phyloP scores from a whole-genome alignment of 1,140 invertebrate species.

The Drosophila neocordata region DNA sequence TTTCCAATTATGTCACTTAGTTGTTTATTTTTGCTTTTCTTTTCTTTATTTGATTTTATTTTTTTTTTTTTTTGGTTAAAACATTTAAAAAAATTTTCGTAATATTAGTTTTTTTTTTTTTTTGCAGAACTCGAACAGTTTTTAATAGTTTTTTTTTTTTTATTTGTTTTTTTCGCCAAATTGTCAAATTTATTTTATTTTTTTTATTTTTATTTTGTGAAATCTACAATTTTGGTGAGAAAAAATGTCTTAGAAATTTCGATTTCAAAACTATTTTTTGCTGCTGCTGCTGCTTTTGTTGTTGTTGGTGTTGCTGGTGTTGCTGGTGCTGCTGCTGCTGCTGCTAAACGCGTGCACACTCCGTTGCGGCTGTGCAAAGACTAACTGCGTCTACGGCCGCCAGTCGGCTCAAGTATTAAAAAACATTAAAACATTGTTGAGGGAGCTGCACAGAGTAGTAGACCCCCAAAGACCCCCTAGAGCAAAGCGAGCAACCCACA shows the following conservation, averaged over 20 bases:
- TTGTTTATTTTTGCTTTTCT: slow-evolving; percentile 11
- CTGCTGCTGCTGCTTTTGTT: neutral
- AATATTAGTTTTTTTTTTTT: slow-evolving; percentile 1
- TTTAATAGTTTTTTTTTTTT: neutral
- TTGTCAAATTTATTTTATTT: neutral
- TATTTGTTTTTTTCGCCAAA: slow-evolving; percentile 1
- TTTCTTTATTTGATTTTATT: neutral
- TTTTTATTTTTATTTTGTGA: neutral
- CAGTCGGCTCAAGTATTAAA: slow-evolving; percentile 82
- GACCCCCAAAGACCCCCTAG: slow-evolving; percentile 1
- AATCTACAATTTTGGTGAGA: slow-evolving; percentile 5
- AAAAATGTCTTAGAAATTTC: neutral
- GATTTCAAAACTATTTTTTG: neutral
- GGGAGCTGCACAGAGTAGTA: slow-evolving; percentile 43
- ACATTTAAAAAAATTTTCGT: slow-evolving; percentile 13
- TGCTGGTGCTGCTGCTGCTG: slow-evolving; percentile 53
- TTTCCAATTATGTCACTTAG: slow-evolving; percentile 24
- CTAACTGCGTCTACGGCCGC: slow-evolving; percentile 75
- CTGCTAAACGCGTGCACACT: slow-evolving; percentile 77
- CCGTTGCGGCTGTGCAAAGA: slow-evolving; percentile 82
- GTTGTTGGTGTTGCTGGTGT: slow-evolving; percentile 19
- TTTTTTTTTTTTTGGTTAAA: slow-evolving; percentile 1
- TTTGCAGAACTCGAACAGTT: slow-evolving; percentile 16
- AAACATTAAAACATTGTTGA: slow-evolving; percentile 75
- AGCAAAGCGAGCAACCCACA: slow-evolving; percentile 30